Percentiles rank a stretch among this genome's conserved stretches.
Evolutionary conservation across 2,888 invertebrate genomes (phyloP).

Genomic region (Drosophila flavopinicola): DNA sequence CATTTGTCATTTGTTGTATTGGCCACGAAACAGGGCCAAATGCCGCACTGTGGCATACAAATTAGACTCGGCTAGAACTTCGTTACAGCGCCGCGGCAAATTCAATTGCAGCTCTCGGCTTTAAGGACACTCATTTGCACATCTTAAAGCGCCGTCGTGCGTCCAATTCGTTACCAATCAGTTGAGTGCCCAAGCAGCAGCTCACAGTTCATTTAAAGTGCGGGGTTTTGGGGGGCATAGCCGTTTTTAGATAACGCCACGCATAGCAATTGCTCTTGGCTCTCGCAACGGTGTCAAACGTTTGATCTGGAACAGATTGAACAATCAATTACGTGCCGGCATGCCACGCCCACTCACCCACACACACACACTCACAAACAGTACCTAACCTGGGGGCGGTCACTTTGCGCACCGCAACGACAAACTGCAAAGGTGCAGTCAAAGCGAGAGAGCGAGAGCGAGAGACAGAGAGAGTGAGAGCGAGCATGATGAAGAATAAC

Average conservation of each 20-base stretch:
- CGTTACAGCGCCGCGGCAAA: conserved; percentile 28
- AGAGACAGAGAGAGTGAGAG: conserved; percentile 33
- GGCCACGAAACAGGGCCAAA: conserved; percentile 25
- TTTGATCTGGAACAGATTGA: conserved; percentile 80
- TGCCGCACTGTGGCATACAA: conserved; percentile 44
- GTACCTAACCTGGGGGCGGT: conserved; percentile 6
- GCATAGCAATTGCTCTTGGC: conserved; percentile 57
- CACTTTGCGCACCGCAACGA: conserved; percentile 30
- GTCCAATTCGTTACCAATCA: conserved; percentile 59
- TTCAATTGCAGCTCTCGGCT: conserved; percentile 43
- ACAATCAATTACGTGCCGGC: conserved; percentile 78
- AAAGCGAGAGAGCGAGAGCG: conserved; percentile 10
- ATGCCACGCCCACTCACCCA: conserved; percentile 60
- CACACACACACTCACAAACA: conserved; percentile 5
- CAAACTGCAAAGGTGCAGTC: conserved; percentile 45
- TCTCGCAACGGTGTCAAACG: conserved; percentile 53
- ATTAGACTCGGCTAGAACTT: conserved; percentile 39
- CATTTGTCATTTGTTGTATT: conserved; percentile 43
- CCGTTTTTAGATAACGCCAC: conserved; percentile 61
- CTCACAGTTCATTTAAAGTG: conserved; percentile 68
- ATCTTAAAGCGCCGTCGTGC: conserved; percentile 50
- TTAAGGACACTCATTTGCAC: conserved; percentile 47
- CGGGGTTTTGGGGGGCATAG: conserved; percentile 6
- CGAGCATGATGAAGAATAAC: conserved; percentile 56
- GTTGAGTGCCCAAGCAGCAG: conserved; percentile 57